Evolutionary conservation across 2,113 vertebrate genomes (phyloP).

Genomic region (Anarrhichthys ocellatus): DNA sequence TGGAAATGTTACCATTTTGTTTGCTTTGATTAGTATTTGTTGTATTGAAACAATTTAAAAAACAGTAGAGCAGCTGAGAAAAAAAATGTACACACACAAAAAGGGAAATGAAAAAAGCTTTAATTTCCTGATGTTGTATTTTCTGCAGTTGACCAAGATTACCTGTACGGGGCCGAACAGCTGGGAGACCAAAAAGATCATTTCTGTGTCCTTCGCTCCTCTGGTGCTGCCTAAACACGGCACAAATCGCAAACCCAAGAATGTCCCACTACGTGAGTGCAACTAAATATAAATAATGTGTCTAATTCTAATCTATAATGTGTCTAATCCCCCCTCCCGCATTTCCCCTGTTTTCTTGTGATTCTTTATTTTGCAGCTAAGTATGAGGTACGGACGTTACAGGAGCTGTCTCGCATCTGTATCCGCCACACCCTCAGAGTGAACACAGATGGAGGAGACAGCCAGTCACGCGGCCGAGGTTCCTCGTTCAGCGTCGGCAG

Average conservation of each 20-base stretch:
- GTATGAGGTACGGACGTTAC: slow-evolving; percentile 90
- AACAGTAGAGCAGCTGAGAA: background rate
- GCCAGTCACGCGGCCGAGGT: slow-evolving; percentile 65
- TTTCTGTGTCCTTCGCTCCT: slow-evolving; percentile 98
- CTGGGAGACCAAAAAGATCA: slow-evolving; percentile 99
- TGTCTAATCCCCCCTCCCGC: background rate
- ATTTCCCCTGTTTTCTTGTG: background rate
- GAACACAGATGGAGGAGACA: slow-evolving; percentile 64
- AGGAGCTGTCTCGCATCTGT: slow-evolving; percentile 92
- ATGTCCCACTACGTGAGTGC: slow-evolving; percentile 90
- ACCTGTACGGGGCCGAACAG: slow-evolving; percentile 90
- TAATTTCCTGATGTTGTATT: background rate
- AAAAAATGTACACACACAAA: background rate
- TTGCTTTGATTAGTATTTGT: background rate
- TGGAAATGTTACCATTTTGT: no score
- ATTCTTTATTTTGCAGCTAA: slow-evolving; percentile 80
- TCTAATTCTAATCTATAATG: background rate
- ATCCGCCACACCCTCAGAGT: slow-evolving; percentile 92
- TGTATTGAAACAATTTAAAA: background rate
- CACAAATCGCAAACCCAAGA: slow-evolving; percentile 85
- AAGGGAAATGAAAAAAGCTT: background rate
- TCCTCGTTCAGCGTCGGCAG: slow-evolving; percentile 80
- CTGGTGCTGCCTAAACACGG: slow-evolving; percentile 90
- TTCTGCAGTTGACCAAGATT: slow-evolving; percentile 93
- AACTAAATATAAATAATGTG: background rate